Evolutionary conservation across 2,113 vertebrate genomes (phyloP).

Genomic region (Petrocephalus microphthalmus): DNA sequence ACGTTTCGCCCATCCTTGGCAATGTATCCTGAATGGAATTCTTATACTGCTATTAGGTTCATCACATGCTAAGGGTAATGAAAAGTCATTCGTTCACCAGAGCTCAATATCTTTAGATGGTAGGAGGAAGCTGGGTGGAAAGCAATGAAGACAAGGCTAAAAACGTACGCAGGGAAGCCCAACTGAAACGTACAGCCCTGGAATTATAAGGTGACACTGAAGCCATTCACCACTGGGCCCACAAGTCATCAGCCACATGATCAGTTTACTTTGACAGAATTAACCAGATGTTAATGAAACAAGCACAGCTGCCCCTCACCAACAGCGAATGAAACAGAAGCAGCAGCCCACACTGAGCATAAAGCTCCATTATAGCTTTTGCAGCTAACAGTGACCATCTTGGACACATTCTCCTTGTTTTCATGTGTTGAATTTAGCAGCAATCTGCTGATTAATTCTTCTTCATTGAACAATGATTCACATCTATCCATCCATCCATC

Average conservation of each 20-base stretch:
- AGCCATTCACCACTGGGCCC: background rate
- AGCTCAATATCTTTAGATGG: background rate
- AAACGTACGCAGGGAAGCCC: background rate
- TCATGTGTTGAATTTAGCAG: background rate
- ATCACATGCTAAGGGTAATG: background rate
- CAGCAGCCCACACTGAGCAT: background rate
- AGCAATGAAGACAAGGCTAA: background rate
- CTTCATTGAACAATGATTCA: too few species aligned
- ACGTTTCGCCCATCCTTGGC: background rate
- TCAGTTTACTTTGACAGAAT: background rate
- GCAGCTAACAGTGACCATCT: background rate
- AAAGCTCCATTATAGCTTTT: background rate
- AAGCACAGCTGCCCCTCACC: background rate
- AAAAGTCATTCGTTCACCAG: background rate
- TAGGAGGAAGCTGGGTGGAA: background rate
- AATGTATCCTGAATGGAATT: background rate
- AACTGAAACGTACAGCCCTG: background rate
- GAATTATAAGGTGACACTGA: background rate
- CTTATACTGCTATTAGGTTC: background rate
- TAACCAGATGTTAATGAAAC: background rate
- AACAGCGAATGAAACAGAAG: background rate
- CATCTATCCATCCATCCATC: too few species aligned
- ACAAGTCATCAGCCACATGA: background rate
- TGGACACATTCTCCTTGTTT: too few species aligned
- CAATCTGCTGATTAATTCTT: background rate